Evolutionary conservation across 2,888 invertebrate genomes (phyloP).

Genomic region (Asteroscopus sphinx): DNA sequence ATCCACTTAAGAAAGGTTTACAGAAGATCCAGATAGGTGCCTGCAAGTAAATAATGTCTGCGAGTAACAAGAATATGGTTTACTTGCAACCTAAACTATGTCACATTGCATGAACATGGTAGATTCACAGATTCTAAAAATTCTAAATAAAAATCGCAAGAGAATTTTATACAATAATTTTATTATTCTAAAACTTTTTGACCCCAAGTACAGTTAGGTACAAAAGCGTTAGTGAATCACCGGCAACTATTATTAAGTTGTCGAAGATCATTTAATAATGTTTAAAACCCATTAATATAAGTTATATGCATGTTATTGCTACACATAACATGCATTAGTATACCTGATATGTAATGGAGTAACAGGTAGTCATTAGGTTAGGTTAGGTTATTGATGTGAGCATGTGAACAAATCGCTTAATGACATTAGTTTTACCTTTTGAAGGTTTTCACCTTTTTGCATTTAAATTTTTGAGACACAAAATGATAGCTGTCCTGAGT

Average conservation of each 20-base stretch:
- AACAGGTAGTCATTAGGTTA: constrained; percentile 13
- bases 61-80: too few species aligned
- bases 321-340: constrained; percentile 25
- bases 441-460: too few species aligned
- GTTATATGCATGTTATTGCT: constrained; percentile 18
- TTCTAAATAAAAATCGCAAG: background rate
- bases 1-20: too few species aligned
- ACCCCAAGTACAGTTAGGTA: background rate
- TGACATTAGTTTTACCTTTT: too few species aligned
- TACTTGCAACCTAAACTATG: too few species aligned
- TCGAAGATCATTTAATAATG: constrained; percentile 15
- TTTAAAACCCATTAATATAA: constrained; percentile 18
- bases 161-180: background rate
- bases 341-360: constrained; percentile 17
- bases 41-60: too few species aligned
- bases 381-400: constrained; percentile 8
- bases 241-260: constrained; percentile 5
- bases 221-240: constrained; percentile 3
- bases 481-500: background rate
- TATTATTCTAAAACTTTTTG: background rate
- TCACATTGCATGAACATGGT: too few species aligned
- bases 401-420: background rate
- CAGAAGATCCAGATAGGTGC: too few species aligned
- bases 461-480: background rate
- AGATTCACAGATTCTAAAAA: background rate